phyloP scores from a whole-genome alignment of 2,797 vertebrate species.

The Heteromormyrus szaboi region DNA sequence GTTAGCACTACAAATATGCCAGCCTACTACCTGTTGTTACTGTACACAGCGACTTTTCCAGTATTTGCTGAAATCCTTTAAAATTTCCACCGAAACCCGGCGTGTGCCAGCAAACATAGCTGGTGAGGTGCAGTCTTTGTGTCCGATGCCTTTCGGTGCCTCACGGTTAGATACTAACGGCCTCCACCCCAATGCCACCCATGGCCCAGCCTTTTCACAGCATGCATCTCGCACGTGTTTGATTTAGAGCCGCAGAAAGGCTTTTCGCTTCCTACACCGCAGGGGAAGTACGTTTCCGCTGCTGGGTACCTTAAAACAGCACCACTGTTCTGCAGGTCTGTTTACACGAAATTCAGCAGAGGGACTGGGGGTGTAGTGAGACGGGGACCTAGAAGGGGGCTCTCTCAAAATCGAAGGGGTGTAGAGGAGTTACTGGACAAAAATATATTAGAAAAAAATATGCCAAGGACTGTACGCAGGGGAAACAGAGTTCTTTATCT shows the following conservation, averaged over 20 bases:
- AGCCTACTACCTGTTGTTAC: neutral
- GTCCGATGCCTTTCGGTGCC: neutral
- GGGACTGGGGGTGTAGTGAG: neutral
- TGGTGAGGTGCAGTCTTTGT: neutral
- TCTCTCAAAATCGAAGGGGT: neutral
- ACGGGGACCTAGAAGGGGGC: neutral
- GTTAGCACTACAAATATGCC: neutral
- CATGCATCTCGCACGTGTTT: neutral
- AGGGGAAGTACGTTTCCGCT: neutral
- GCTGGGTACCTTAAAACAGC: neutral
- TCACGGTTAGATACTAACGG: neutral
- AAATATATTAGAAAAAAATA: neutral
- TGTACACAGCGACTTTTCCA: neutral
- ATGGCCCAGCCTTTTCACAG: neutral
- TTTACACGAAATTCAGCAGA: neutral
- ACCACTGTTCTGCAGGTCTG: neutral
- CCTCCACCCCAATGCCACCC: neutral
- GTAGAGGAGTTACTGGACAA: neutral
- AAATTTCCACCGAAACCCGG: neutral
- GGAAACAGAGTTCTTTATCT: neutral
- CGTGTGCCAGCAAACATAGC: neutral
- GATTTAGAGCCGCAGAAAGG: neutral
- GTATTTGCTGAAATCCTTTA: neutral
- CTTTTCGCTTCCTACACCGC: neutral
- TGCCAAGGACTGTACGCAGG: neutral